These are phyloP conservation scores for Pseudonaja textilis DNA, from an alignment of 2,113 vertebrate species.

Conservation along the genomic window DNA sequence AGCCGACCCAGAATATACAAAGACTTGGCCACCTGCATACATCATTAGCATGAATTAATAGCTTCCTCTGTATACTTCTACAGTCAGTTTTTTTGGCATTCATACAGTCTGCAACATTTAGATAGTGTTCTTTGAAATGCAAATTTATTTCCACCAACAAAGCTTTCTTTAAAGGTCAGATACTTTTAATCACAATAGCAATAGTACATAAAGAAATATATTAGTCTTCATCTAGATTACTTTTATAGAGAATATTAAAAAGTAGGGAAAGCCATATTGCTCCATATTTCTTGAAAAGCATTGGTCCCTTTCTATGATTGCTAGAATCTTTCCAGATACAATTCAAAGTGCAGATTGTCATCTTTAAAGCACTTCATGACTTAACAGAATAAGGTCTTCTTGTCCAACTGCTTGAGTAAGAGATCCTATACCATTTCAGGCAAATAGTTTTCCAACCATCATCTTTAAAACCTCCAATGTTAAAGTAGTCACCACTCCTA, in stretches of 20 bases:
- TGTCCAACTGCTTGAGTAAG: not conserved
- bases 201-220: not conserved
- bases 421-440: not conserved
- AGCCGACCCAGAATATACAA: conserved; percentile 29
- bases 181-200: not conserved
- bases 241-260: not conserved
- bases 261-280: not conserved
- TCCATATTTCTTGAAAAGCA: not conserved
- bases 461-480: not conserved
- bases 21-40: conserved; percentile 30
- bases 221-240: not conserved
- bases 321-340: not conserved
- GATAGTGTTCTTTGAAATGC: not conserved
- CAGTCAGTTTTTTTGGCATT: conserved; percentile 3
- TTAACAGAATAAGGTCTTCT: not conserved
- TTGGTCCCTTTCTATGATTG: not conserved
- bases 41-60: conserved; percentile 22
- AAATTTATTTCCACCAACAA: not conserved
- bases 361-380: not conserved
- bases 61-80: not conserved
- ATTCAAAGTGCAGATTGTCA: not conserved
- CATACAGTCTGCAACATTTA: not conserved
- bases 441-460: not conserved
- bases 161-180: not conserved
- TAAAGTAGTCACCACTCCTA: not conserved